A percentile compares a stretch with the other conserved stretches of the same genome.
These are phyloP conservation scores for Stomorhina lunata DNA, from an alignment of 2,888 invertebrate genomes.

Conservation along the genomic window DNA sequence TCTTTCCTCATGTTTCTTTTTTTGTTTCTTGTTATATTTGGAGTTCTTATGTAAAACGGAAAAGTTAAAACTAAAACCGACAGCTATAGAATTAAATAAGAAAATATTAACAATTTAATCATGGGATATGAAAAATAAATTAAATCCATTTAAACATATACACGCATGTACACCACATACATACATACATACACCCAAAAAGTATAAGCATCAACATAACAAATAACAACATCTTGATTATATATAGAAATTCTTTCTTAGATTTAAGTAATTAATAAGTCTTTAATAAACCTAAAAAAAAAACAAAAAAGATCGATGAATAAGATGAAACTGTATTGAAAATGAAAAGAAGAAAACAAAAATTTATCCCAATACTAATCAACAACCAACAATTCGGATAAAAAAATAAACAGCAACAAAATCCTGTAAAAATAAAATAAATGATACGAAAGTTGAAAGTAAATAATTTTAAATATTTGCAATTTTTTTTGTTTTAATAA, in stretches of 20 bases:
- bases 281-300: conserved; percentile 49
- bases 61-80: conserved; percentile 20
- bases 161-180: conserved; percentile 24
- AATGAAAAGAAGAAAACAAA: conserved; percentile 36
- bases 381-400: neutral
- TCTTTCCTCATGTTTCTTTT: neutral
- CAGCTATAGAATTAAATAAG: conserved; percentile 47
- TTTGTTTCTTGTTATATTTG: conserved; percentile 22
- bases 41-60: conserved; percentile 12
- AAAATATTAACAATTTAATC: conserved; percentile 20
- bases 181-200: conserved; percentile 40
- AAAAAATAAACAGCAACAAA: conserved; percentile 17
- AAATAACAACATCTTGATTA: conserved; percentile 63
- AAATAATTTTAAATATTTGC: conserved; percentile 35
- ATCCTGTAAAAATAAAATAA: conserved; percentile 48
- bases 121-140: conserved; percentile 30
- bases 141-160: conserved; percentile 17
- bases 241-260: conserved; percentile 64
- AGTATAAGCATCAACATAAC: conserved; percentile 57
- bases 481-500: conserved; percentile 12
- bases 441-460: conserved; percentile 15
- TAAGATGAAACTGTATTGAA: conserved; percentile 47
- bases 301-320: conserved; percentile 26
- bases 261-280: conserved; percentile 62
- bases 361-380: conserved; percentile 12